phyloP scores from a whole-genome alignment of 2,888 invertebrate species.

The Tipula helvola region DNA sequence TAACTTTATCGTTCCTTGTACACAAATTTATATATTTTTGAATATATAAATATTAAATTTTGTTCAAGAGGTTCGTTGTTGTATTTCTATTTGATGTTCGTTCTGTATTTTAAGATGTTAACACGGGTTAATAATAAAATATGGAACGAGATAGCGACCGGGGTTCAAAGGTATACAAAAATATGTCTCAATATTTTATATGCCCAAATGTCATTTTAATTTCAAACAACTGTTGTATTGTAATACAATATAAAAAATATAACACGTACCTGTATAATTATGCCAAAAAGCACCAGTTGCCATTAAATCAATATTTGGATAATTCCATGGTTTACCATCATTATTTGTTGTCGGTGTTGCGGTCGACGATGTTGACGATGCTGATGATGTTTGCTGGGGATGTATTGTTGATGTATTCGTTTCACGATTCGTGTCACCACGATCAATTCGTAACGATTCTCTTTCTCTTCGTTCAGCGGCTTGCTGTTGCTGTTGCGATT shows the following conservation, averaged over 20 bases:
- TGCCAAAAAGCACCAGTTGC: slow-evolving; percentile 83
- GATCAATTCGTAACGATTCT: background rate
- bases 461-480: background rate
- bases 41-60: slow-evolving; percentile 4
- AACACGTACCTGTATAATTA: slow-evolving; percentile 73
- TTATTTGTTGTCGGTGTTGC: slow-evolving; percentile 33
- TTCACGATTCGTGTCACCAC: slow-evolving; percentile 17
- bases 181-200: background rate
- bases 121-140: background rate
- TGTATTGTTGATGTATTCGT: slow-evolving; percentile 19
- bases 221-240: background rate
- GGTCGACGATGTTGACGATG: slow-evolving; percentile 27
- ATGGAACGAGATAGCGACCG: background rate
- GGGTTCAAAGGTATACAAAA: background rate
- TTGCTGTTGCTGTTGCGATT: background rate
- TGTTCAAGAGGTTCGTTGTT: background rate
- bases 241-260: background rate
- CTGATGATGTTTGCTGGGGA: slow-evolving; percentile 29
- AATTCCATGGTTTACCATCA: slow-evolving; percentile 50
- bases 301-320: slow-evolving; percentile 66
- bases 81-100: background rate
- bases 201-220: background rate
- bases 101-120: background rate
- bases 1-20: background rate
- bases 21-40: background rate